These are phyloP conservation scores for Spinus olivaceus DNA, from an alignment of 2,797 vertebrate genomes.

Conservation along the genomic window DNA sequence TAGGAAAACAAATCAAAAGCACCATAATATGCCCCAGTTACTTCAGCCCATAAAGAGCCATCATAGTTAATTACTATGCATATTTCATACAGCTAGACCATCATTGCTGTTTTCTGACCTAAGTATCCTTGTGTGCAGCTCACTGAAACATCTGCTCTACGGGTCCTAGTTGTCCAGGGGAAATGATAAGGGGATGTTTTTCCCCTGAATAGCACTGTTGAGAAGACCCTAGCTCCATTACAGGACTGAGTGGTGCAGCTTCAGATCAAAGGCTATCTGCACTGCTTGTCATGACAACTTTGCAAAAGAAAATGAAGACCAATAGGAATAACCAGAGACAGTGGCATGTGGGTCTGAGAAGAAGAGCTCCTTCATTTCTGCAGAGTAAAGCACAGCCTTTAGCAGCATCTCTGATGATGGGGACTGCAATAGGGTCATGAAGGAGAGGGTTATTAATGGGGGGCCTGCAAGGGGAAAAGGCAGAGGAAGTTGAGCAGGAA, in stretches of 20 bases:
- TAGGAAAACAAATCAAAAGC: neutral
- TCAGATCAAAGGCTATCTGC: neutral
- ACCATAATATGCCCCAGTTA: neutral
- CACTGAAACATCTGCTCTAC: neutral
- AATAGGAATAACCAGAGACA: neutral
- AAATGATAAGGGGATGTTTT: neutral
- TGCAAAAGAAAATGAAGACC: neutral
- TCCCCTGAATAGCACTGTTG: neutral
- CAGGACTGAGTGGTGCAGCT: neutral
- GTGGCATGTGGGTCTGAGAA: neutral
- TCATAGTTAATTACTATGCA: neutral
- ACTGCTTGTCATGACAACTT: neutral
- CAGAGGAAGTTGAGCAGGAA: neutral
- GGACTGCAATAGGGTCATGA: rapidly evolving
- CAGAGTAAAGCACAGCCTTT: neutral
- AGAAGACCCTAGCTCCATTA: neutral
- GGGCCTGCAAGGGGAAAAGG: neutral
- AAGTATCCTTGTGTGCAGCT: neutral
- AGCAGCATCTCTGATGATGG: neutral
- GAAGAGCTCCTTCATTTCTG: neutral
- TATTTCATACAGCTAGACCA: neutral
- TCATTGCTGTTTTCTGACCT: neutral
- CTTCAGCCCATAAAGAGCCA: neutral
- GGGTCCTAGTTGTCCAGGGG: neutral
- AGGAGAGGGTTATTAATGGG: neutral